phyloP scores from a whole-genome alignment of 2,888 invertebrate genomes.

The Polydrusus pterygomalis region DNA sequence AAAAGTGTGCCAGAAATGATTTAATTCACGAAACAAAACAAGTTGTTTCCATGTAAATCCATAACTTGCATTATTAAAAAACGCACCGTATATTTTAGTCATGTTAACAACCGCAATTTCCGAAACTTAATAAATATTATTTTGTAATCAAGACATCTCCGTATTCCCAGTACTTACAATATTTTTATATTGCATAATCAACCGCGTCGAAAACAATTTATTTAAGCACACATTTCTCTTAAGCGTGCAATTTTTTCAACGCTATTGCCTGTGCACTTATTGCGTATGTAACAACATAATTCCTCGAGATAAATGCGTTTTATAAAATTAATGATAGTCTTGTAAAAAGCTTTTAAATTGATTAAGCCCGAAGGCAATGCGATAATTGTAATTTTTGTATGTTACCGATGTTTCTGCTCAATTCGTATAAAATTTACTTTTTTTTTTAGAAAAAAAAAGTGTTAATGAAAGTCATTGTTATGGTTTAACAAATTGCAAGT shows the following conservation, averaged over 20 bases:
- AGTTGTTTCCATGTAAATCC: too few species aligned
- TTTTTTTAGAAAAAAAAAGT: too few species aligned
- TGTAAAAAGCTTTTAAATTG: constrained; percentile 14
- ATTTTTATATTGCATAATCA: constrained; percentile 9
- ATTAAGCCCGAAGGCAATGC: neutral
- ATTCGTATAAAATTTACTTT: neutral
- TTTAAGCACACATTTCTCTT: constrained; percentile 8
- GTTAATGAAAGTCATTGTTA: too few species aligned
- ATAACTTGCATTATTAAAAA: too few species aligned
- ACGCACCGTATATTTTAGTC: too few species aligned
- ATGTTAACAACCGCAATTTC: neutral
- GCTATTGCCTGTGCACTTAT: constrained; percentile 14
- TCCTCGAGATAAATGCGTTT: constrained; percentile 13
- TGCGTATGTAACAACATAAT: constrained; percentile 14
- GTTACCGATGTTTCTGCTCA: neutral
- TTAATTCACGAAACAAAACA: too few species aligned
- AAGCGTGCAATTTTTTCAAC: constrained; percentile 1
- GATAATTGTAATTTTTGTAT: neutral
- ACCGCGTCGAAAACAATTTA: neutral
- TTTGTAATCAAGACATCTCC: constrained; percentile 2
- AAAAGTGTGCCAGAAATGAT: too few species aligned
- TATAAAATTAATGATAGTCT: constrained; percentile 15
- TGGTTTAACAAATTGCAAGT: too few species aligned
- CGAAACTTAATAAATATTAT: constrained; percentile 2
- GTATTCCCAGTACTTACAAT: neutral